Percentiles rank a stretch among this genome's conserved stretches.
Evolutionary conservation across 2,888 invertebrate species (phyloP).

Genomic region (Micoletzkya japonica): DNA sequence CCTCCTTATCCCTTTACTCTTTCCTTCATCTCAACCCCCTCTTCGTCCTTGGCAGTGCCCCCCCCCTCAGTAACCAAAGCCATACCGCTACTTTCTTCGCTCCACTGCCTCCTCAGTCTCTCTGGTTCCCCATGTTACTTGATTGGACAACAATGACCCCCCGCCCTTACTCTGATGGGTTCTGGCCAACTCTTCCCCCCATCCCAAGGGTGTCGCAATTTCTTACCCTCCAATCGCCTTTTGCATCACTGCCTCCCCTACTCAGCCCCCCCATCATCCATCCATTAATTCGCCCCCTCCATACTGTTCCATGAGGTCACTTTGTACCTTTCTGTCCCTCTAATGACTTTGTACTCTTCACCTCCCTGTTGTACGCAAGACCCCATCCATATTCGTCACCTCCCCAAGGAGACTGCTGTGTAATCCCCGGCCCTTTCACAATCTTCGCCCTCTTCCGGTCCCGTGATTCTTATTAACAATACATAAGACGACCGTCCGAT

Average conservation of each 20-base stretch:
- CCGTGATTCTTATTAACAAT: no score
- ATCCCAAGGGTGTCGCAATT: no score
- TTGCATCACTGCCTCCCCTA: no score
- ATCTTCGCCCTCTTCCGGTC: no score
- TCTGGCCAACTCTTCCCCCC: no score
- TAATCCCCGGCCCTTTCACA: no score
- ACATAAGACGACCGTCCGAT: no score
- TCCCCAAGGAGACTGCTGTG: no score
- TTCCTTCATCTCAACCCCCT: neutral
- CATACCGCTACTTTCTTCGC: neutral
- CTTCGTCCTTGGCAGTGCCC: neutral
- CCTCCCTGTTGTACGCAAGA: no score
- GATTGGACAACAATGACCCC: neutral
- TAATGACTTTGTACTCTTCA: no score
- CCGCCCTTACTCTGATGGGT: neutral
- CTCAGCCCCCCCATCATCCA: neutral
- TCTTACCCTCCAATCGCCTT: no score
- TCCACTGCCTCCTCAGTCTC: slow-evolving; percentile 2
- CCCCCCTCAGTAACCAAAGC: neutral
- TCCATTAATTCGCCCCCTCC: neutral
- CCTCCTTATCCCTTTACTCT: neutral
- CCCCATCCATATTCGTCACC: no score
- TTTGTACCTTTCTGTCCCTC: neutral
- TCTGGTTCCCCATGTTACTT: neutral
- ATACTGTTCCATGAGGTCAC: slow-evolving; percentile 7